These are phyloP conservation scores for Phyllostomus discolor DNA, from an alignment of 2,113 vertebrate genomes.

Conservation along the genomic window DNA sequence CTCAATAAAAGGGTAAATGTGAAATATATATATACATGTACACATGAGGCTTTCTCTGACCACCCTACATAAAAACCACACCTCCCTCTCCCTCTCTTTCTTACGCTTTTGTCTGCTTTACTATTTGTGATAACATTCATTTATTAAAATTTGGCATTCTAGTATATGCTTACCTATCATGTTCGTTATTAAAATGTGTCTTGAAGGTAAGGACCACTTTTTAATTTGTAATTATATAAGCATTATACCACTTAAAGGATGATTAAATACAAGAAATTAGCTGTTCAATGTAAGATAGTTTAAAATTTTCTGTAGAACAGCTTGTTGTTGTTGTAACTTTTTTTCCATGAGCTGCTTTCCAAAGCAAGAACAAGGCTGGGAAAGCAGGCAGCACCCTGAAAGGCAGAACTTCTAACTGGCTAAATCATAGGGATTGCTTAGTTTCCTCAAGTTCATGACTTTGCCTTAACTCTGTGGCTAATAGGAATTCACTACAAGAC, in stretches of 20 bases:
- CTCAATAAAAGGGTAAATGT: background rate
- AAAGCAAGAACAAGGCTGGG: background rate
- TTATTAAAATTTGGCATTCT: background rate
- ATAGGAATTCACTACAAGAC: conserved; percentile 7
- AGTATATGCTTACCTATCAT: background rate
- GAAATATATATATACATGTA: background rate
- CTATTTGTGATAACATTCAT: background rate
- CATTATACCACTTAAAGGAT: background rate
- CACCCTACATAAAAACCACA: background rate
- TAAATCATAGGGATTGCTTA: background rate
- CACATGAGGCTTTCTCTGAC: background rate
- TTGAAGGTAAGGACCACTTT: background rate
- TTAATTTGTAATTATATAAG: background rate
- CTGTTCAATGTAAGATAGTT: background rate
- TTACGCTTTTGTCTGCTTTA: background rate
- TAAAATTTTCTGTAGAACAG: background rate
- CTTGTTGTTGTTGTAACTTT: background rate
- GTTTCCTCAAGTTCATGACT: background rate
- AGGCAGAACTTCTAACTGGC: background rate
- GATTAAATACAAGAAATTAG: background rate
- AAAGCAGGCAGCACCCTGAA: accelerated
- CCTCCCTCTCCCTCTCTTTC: too few species aligned
- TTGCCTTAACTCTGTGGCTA: background rate
- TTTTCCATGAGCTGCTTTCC: background rate
- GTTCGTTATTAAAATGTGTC: background rate